Evolutionary conservation across 2,888 invertebrate genomes (phyloP).

Genomic region (Dynastes tityus): DNA sequence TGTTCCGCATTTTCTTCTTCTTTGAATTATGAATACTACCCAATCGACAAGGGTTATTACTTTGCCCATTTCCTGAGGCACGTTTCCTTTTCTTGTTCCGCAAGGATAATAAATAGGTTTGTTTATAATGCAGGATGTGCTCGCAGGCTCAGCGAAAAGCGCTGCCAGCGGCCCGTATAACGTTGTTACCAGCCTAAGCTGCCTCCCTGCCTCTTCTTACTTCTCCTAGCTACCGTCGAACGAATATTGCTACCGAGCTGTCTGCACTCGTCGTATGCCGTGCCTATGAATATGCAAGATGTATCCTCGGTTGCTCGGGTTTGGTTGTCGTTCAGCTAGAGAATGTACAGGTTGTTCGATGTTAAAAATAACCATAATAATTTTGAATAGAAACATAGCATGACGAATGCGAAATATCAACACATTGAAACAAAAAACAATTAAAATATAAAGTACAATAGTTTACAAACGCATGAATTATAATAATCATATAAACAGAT

Average conservation of each 20-base stretch:
- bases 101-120: slow-evolving; percentile 54
- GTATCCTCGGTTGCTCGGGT: background rate
- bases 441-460: no score
- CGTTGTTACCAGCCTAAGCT: slow-evolving; percentile 1
- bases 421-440: no score
- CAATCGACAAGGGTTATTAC: slow-evolving; percentile 44
- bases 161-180: slow-evolving; percentile 11
- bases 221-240: background rate
- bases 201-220: no score
- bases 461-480: no score
- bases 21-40: slow-evolving; percentile 40
- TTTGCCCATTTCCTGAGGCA: slow-evolving; percentile 35
- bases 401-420: no score
- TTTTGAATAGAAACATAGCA: no score
- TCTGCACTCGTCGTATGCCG: background rate
- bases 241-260: slow-evolving; percentile 29
- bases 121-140: slow-evolving; percentile 54
- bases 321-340: background rate
- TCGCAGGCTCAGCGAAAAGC: slow-evolving; percentile 32
- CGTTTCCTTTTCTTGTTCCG: slow-evolving; percentile 37
- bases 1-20: slow-evolving; percentile 26
- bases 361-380: no score
- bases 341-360: no score
- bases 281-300: background rate
- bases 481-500: no score